These are phyloP conservation scores for Notarius quadriscutis DNA, from an alignment of 2,113 vertebrate species.

Conservation along the genomic window DNA sequence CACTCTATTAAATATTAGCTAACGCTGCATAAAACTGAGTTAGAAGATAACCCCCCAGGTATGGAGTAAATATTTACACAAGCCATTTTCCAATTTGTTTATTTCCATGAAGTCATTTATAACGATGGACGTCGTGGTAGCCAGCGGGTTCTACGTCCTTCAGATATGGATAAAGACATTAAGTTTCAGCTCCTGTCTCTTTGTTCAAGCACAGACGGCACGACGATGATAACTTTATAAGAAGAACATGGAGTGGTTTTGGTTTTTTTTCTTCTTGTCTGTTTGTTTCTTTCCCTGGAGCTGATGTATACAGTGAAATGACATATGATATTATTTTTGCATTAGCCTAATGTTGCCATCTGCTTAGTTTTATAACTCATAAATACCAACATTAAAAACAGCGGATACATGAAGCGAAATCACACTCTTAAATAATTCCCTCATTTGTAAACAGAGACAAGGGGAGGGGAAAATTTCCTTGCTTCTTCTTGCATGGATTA, in stretches of 20 bases:
- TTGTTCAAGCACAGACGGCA: background rate
- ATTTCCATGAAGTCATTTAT: conserved; percentile 33
- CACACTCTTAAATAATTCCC: conserved; percentile 15
- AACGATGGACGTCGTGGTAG: background rate
- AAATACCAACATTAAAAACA: conserved; percentile 4
- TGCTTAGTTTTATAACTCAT: conserved; percentile 23
- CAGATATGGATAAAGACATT: conserved; percentile 29
- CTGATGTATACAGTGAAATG: conserved; percentile 29
- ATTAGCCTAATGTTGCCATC: conserved; percentile 29
- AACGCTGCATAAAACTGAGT: conserved; percentile 27
- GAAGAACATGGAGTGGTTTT: background rate
- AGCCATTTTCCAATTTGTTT: conserved; percentile 21
- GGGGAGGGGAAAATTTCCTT: background rate
- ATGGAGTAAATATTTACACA: conserved; percentile 32
- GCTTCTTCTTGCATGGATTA: background rate
- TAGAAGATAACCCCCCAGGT: conserved; percentile 9
- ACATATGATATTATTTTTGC: conserved; percentile 33
- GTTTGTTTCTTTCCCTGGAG: conserved; percentile 23
- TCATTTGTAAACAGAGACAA: conserved; percentile 13
- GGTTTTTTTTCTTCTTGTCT: background rate
- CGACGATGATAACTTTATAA: background rate
- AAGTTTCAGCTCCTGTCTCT: background rate
- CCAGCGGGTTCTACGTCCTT: background rate
- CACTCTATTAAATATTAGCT: conserved; percentile 33
- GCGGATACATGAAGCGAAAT: conserved; percentile 1